phyloP scores from a whole-genome alignment of 2,888 invertebrate species.

The Liopterus haemorrhoidalis region DNA sequence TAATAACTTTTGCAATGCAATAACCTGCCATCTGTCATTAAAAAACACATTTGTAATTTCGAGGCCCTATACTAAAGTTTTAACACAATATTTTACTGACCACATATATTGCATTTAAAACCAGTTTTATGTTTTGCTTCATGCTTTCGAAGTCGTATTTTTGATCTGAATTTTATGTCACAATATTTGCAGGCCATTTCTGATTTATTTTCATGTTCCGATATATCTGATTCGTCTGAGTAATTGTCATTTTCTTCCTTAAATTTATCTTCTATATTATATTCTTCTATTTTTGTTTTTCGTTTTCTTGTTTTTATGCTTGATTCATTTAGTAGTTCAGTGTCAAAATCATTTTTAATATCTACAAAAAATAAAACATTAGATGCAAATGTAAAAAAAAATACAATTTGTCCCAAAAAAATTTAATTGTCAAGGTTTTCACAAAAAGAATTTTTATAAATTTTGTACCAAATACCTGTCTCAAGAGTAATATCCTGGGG shows the following conservation, averaged over 20 bases:
- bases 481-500: slow-evolving; percentile 7
- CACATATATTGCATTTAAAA: slow-evolving; percentile 18
- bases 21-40: no score
- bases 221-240: slow-evolving; percentile 9
- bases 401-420: no score
- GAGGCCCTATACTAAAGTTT: no score
- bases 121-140: slow-evolving; percentile 17
- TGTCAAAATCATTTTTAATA: no score
- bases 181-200: slow-evolving; percentile 16
- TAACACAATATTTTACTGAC: slow-evolving; percentile 10
- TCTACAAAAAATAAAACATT: no score
- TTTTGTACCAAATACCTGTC: background rate
- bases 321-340: no score
- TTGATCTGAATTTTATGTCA: slow-evolving; percentile 19
- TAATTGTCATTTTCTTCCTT: background rate
- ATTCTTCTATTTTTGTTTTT: background rate
- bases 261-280: background rate
- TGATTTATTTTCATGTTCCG: background rate
- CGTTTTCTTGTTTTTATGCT: background rate
- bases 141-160: slow-evolving; percentile 17
- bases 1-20: no score
- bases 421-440: no score
- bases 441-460: no score
- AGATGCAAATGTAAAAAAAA: no score
- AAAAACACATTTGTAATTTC: no score